Evolutionary conservation across 2,888 invertebrate genomes (phyloP), one percentile per base, ranked within the genome.

Genomic region (Netelia melanura): DNA sequence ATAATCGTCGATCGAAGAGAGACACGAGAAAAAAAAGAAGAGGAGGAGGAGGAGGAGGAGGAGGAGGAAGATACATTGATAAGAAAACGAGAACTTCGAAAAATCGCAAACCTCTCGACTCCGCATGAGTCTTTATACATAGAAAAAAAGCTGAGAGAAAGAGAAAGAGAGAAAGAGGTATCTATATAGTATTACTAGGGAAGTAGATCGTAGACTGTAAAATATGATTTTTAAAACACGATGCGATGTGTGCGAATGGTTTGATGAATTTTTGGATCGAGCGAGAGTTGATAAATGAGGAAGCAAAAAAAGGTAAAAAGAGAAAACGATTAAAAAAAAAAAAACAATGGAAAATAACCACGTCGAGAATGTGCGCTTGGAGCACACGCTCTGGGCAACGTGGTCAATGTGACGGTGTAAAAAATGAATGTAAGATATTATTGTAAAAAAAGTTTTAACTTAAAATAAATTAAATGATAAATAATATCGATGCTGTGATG

Each of bases 361-460:
- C n/a, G 71, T 65, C 54, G 58, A 78, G 71, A 62, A 67, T 52
- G 17, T 10, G 23, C 70, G 38, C 67, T 56, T 77, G 72, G 54
- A 71, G 79, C 52, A 72, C 23, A 68, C 81, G 74, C 72, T 82
- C 71, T 80, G 77, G 84, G 86, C 86, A 85, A 84, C 87, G 84
- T 89, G 88, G 86, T 88, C 84, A 84, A 86, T 88, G 86, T 88
- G 81, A 90, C 90, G 91, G 89, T 92, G 89, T 91, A 90, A 88
- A 87, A 90, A 90, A 90, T 91, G 91, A 90, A 91, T 92, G 93
- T 93, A 93, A 93, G 90, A 93, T 93, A 93, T 91, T 91, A 93
- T 93, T 93, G 93, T 93, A 93, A 93, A 93, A 92, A 93, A 93
- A 91, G 92, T 93, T 93, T 93, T 93, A 93, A 93, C 92, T 93